Conservation (phyloP, 2,888 invertebrate species). For the Koerneria pararmatus region DNA sequence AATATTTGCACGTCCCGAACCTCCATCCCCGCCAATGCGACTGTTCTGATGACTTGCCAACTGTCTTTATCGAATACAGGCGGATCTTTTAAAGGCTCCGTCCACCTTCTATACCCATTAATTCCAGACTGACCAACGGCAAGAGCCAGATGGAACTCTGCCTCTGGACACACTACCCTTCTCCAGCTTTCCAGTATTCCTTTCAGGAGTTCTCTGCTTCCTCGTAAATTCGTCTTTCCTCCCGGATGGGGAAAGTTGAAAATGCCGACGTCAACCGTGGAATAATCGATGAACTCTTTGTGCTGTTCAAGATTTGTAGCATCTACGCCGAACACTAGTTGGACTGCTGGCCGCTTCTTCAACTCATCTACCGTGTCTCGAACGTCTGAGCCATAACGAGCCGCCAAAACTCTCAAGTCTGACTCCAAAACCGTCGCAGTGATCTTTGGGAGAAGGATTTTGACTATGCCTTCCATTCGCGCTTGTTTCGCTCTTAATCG, state of each 20-base stretch:
- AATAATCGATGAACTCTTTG: slow-evolving; percentile 52
- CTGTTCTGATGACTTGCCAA: slow-evolving; percentile 49
- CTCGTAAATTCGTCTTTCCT: slow-evolving; percentile 68
- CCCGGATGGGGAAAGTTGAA: slow-evolving; percentile 70
- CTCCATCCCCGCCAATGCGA: slow-evolving; percentile 37
- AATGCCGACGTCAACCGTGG: slow-evolving; percentile 62
- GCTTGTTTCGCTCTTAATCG: no score
- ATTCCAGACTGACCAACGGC: slow-evolving; percentile 48
- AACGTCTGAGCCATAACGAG: slow-evolving; percentile 26
- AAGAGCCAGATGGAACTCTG: slow-evolving; percentile 42
- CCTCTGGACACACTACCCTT: slow-evolving; percentile 23
- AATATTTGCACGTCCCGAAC: slow-evolving; percentile 28
- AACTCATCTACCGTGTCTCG: slow-evolving; percentile 25
- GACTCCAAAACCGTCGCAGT: slow-evolving; percentile 39
- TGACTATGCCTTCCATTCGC: no score
- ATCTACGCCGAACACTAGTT: slow-evolving; percentile 31
- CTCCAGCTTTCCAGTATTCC: slow-evolving; percentile 42
- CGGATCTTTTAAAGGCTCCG: slow-evolving; percentile 1
- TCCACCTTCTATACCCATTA: slow-evolving; percentile 4
- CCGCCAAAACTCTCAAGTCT: slow-evolving; percentile 25
- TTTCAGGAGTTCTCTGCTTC: slow-evolving; percentile 65
- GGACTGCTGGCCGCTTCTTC: slow-evolving; percentile 20
- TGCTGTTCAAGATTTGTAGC: slow-evolving; percentile 33
- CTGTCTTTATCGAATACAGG: slow-evolving; percentile 46
- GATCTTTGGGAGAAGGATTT: slow-evolving; percentile 11